Base-by-base conservation (phyloP, 2,888 invertebrate genomes). In the Phorcus lineatus region DNA sequence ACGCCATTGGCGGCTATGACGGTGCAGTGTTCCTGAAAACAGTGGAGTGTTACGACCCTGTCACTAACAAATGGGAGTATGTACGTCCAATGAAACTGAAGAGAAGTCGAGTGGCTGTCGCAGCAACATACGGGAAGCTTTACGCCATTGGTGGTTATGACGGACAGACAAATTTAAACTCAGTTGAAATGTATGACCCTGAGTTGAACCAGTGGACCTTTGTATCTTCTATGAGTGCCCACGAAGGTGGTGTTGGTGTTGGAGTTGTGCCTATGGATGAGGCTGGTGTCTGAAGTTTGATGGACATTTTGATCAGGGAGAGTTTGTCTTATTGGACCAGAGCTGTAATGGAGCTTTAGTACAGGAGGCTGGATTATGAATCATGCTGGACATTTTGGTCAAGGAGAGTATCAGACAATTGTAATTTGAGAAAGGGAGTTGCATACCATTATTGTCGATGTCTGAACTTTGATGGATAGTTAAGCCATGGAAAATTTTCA, bases 191-290 rank as follows among this genome's bases (percentile, higher is more conserved):
- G 13, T 97, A 97, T 90, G 96, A 97, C 92, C 96, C 97, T 0
- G 89, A 90, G 31, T 94, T 94, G 6, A 95, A 97, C 91, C 94
- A 94, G 31, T 97, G 97, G 97, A 95, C 94, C 2, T 96, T 96
- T 91, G 95, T 95, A 19, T 95, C 96, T 1, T 94, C 96, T 0
- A 97, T 97, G 97, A 95, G 95, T 86, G 96, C 96, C 1, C 97
- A 97, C 91, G 97, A 97, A 91, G 97, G 97, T 0, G 97, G 97
- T 0, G 97, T 97, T 0, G 97, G 97, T n/a, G 96, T 97, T 31
- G 97, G 97, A 0, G 97, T 97, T 6, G 95, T 97, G 86, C 96
- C 96, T 7, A 88, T 90, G 55, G 90, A 90, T 36, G 81, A 86
- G 7, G 86, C 86, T 22, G 54, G 77, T 19, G 80, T 52, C 47